Evolutionary conservation across 2,113 vertebrate genomes (phyloP).

Genomic region (Harpagus bidentatus): DNA sequence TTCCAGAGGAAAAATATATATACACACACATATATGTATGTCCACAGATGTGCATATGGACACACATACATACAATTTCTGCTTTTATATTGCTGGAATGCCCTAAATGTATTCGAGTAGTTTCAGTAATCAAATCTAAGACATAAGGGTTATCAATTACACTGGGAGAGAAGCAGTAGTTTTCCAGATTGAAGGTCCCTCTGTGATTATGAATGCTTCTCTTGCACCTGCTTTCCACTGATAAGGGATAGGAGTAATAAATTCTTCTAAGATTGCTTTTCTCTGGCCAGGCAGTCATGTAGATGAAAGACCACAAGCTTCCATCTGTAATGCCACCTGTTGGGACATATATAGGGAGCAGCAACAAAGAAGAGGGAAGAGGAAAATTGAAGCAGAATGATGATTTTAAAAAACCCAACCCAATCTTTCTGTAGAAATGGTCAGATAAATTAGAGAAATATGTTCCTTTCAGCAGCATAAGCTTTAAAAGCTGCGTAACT

Average conservation of each 20-base stretch:
- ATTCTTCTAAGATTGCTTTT: background rate
- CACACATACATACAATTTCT: background rate
- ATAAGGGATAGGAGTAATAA: constrained; percentile 12
- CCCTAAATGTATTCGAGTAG: background rate
- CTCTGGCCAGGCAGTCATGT: background rate
- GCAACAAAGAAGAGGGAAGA: background rate
- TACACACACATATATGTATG: too few relatives aligned
- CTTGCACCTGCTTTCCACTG: background rate
- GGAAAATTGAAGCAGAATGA: background rate
- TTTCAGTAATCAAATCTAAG: background rate
- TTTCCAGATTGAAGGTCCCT: background rate
- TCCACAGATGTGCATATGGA: background rate
- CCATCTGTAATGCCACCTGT: background rate
- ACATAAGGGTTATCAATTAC: background rate
- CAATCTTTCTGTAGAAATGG: background rate
- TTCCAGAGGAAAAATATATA: background rate
- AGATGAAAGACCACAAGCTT: background rate
- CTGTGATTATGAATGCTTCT: background rate
- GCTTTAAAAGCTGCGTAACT: background rate
- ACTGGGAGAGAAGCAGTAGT: background rate
- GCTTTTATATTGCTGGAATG: background rate
- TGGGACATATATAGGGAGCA: background rate
- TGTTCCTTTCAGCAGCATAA: background rate
- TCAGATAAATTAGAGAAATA: background rate
- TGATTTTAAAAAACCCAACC: background rate